These are phyloP conservation scores for Gymnorhina tibicen DNA, from an alignment of 2,113 vertebrate genomes.

Conservation along the genomic window DNA sequence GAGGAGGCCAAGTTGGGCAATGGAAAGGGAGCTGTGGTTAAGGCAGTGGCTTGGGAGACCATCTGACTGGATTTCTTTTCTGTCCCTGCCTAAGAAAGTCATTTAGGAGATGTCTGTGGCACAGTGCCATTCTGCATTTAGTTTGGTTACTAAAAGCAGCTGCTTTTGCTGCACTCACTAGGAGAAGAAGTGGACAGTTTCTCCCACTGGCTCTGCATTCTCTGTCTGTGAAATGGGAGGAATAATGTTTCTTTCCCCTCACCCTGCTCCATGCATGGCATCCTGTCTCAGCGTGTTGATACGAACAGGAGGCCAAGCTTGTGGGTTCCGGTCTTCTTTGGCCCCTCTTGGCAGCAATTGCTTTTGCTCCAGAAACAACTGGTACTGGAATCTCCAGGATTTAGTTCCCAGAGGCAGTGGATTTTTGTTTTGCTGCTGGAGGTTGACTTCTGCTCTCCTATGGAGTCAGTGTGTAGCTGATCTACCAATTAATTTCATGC, in stretches of 20 bases:
- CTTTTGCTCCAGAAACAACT: background rate
- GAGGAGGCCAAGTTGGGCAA: background rate
- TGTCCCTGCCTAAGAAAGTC: background rate
- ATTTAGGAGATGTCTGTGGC: background rate
- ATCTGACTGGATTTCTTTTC: background rate
- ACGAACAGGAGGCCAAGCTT: background rate
- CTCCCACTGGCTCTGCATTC: background rate
- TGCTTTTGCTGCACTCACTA: background rate
- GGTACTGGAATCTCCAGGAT: background rate
- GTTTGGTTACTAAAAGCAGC: background rate
- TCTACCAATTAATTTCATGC: background rate
- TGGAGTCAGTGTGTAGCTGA: background rate
- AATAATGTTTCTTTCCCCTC: background rate
- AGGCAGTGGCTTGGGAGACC: background rate
- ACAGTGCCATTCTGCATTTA: background rate
- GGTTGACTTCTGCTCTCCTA: background rate
- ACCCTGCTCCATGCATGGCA: background rate
- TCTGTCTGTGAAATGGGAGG: background rate
- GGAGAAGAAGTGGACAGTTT: background rate
- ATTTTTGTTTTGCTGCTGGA: background rate
- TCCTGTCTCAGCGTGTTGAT: background rate
- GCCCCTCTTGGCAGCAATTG: background rate
- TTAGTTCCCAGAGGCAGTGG: background rate
- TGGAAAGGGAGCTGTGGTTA: background rate
- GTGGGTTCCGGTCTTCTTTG: accelerated